These are phyloP conservation scores for Dendrolimus pini DNA, from an alignment of 2,888 invertebrate genomes.

Conservation along the genomic window DNA sequence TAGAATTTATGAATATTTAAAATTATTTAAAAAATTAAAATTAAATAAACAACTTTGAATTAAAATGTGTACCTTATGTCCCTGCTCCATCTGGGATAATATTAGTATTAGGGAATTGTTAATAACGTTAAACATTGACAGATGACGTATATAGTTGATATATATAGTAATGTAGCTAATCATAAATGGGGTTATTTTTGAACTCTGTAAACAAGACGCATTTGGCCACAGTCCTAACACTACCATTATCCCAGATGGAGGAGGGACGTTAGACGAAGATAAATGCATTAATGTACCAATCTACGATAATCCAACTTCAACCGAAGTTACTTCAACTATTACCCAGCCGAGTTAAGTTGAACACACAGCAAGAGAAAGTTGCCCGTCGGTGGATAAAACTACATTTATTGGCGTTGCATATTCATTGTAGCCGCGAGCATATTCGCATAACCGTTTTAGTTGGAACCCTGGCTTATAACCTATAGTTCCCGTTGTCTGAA, in stretches of 20 bases:
- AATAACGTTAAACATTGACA: too few species aligned
- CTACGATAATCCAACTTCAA: slow-evolving; percentile 20
- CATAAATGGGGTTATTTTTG: too few species aligned
- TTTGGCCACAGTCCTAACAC: too few species aligned
- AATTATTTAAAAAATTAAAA: too few species aligned
- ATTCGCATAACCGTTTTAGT: slow-evolving; percentile 27
- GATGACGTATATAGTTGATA: too few species aligned
- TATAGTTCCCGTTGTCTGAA: slow-evolving; percentile 3
- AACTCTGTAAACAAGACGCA: too few species aligned
- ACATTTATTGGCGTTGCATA: slow-evolving; percentile 71
- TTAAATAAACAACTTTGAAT: too few species aligned
- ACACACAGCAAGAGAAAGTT: slow-evolving; percentile 54
- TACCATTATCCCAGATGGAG: background rate
- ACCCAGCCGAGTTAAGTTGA: slow-evolving; percentile 26
- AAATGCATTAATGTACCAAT: slow-evolving; percentile 28
- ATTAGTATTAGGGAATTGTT: too few species aligned
- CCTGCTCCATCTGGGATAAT: too few species aligned
- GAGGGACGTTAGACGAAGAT: background rate
- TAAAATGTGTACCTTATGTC: too few species aligned
- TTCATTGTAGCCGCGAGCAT: slow-evolving; percentile 61
- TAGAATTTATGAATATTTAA: too few species aligned
- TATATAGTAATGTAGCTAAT: too few species aligned
- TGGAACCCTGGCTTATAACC: slow-evolving; percentile 20
- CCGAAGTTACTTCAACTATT: slow-evolving; percentile 18
- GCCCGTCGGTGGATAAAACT: slow-evolving; percentile 53